Conservation (phyloP, 2,888 invertebrate genomes). For the Metellina segmentata region DNA sequence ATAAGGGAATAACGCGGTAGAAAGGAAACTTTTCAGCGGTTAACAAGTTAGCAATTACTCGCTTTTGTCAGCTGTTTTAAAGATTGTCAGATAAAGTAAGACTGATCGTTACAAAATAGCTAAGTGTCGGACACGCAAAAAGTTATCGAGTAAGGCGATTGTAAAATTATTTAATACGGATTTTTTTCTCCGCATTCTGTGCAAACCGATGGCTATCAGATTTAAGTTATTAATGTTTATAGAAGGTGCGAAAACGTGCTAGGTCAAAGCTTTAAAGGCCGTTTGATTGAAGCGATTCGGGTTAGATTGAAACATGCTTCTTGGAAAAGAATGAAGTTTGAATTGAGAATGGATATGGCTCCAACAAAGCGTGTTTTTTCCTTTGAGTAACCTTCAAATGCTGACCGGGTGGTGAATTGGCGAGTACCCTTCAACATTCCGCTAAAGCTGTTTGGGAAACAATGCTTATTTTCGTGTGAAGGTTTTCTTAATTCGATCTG, state of each 20-base stretch:
- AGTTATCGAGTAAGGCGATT: not conserved
- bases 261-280: conserved; percentile 16
- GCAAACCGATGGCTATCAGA: not conserved
- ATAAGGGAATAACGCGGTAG: not conserved
- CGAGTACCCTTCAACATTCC: not conserved
- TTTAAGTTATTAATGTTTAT: conserved; percentile 19
- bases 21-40: not conserved
- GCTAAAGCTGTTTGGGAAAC: not conserved
- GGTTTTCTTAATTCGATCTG: not conserved
- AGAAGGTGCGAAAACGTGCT: conserved; percentile 31
- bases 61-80: not conserved
- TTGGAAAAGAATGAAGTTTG: conserved; percentile 3
- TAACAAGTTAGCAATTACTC: not conserved
- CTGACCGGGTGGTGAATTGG: not conserved
- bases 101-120: not conserved
- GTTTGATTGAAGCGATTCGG: conserved; percentile 16
- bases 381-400: conserved; percentile 21
- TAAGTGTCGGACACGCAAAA: not conserved
- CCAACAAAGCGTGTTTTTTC: not conserved
- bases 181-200: not conserved
- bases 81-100: not conserved
- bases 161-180: conserved; percentile 3
- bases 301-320: not conserved
- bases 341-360: conserved; percentile 18
- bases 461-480: not conserved